phyloP scores from a whole-genome alignment of 2,113 vertebrate species.

The Cacatua alba region DNA sequence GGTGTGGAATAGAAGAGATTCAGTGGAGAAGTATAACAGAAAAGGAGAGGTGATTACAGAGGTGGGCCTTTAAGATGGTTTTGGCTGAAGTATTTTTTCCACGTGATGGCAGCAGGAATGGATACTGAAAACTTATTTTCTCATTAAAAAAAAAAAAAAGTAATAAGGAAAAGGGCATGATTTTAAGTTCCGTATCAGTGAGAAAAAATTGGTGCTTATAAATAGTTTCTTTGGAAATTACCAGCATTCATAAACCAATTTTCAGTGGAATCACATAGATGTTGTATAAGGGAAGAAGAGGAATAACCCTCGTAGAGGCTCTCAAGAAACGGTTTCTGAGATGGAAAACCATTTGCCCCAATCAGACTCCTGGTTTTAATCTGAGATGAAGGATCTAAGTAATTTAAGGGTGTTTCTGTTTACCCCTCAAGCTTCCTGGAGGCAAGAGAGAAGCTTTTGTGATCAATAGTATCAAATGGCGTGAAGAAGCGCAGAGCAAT shows the following conservation, averaged over 20 bases:
- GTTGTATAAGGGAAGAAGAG: neutral
- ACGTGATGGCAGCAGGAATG: neutral
- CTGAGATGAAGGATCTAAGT: conserved; percentile 61
- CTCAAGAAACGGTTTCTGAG: conserved; percentile 47
- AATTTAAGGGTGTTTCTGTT: conserved; percentile 65
- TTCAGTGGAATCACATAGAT: neutral
- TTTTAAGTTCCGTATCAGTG: neutral
- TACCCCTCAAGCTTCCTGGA: conserved; percentile 64
- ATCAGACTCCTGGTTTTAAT: conserved; percentile 59
- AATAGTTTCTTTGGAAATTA: neutral
- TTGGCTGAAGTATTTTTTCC: neutral
- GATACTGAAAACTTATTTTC: neutral
- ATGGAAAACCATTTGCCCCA: conserved; percentile 58
- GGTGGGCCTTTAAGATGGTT: neutral
- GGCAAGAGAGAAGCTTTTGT: conserved; percentile 42
- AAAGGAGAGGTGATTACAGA: neutral
- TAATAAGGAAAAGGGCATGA: neutral
- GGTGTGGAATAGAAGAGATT: neutral
- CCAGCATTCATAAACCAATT: neutral
- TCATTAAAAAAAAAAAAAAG: neutral
- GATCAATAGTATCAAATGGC: conserved; percentile 64
- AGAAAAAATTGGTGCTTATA: neutral
- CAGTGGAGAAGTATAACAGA: neutral
- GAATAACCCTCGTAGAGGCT: neutral
- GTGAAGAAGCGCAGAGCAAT: neutral